phyloP scores from a whole-genome alignment of 1,140 invertebrate genomes.

The Planococcus citri region DNA sequence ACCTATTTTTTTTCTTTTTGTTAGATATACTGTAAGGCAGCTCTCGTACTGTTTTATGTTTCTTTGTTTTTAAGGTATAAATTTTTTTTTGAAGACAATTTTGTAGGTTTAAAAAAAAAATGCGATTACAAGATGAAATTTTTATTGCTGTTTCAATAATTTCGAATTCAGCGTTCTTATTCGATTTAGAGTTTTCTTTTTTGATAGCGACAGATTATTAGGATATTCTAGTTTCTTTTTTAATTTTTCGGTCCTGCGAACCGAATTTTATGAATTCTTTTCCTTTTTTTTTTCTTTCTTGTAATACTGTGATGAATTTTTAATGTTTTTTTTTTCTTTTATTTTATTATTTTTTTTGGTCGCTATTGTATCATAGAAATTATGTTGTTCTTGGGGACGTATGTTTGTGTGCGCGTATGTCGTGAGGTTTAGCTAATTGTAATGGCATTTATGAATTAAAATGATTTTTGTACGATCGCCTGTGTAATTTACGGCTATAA shows the following conservation, averaged over 20 bases:
- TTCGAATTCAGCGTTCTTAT: neutral
- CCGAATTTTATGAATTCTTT: no score
- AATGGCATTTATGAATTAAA: neutral
- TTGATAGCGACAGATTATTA: no score
- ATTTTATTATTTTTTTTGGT: no score
- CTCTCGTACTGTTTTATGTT: neutral
- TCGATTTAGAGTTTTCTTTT: no score
- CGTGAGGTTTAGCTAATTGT: neutral
- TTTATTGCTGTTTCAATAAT: neutral
- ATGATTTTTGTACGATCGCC: neutral
- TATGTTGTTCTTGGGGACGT: no score
- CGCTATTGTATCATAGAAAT: no score
- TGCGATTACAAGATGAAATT: neutral
- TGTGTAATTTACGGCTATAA: no score
- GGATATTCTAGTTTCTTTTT: no score
- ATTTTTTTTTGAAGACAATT: neutral
- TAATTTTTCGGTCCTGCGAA: no score
- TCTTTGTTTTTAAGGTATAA: neutral
- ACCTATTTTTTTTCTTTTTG: neutral
- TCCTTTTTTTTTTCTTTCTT: neutral
- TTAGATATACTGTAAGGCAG: neutral
- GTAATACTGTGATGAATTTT: slow-evolving; percentile 3
- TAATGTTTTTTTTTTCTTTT: neutral
- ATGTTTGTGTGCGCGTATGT: no score
- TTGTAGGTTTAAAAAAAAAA: neutral